These are phyloP conservation scores for Macrosoma leucophasiata DNA, from an alignment of 2,888 invertebrate species.

Conservation along the genomic window DNA sequence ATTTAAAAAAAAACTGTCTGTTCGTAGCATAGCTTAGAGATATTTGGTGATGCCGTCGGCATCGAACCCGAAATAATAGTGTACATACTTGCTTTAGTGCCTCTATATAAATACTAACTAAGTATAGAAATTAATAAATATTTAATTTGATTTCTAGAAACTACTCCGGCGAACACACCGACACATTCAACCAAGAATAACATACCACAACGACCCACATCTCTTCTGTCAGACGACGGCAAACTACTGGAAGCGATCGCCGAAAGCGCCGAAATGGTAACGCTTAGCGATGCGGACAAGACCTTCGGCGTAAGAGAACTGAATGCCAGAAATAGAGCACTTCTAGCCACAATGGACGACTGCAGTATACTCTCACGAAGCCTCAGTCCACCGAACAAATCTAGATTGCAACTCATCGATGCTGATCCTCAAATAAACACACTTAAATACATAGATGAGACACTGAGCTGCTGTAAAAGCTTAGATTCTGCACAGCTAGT, in stretches of 20 bases:
- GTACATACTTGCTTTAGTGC: no score
- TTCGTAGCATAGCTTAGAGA: no score
- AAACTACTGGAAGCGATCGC: constrained; percentile 80
- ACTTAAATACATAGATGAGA: constrained; percentile 78
- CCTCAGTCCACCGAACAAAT: constrained; percentile 62
- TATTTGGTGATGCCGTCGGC: no score
- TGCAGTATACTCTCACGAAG: constrained; percentile 66
- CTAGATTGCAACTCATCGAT: constrained; percentile 58
- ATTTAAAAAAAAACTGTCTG: no score
- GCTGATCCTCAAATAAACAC: constrained; percentile 75
- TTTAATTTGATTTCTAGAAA: constrained; percentile 44
- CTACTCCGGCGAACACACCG: constrained; percentile 66
- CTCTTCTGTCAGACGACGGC: constrained; percentile 78
- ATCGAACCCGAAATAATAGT: no score
- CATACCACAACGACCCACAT: constrained; percentile 72
- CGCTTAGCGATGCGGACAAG: constrained; percentile 74
- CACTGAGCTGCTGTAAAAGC: constrained; percentile 67
- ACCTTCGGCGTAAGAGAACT: constrained; percentile 60
- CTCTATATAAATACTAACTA: no score
- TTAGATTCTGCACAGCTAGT: constrained; percentile 64
- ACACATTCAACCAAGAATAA: constrained; percentile 52
- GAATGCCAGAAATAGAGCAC: constrained; percentile 68
- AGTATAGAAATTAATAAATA: no score
- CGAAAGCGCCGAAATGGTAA: constrained; percentile 82
- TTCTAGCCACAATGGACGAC: constrained; percentile 72